These are phyloP conservation scores for Vanacampus margaritifer DNA, from an alignment of 2,113 vertebrate species.

Conservation along the genomic window DNA sequence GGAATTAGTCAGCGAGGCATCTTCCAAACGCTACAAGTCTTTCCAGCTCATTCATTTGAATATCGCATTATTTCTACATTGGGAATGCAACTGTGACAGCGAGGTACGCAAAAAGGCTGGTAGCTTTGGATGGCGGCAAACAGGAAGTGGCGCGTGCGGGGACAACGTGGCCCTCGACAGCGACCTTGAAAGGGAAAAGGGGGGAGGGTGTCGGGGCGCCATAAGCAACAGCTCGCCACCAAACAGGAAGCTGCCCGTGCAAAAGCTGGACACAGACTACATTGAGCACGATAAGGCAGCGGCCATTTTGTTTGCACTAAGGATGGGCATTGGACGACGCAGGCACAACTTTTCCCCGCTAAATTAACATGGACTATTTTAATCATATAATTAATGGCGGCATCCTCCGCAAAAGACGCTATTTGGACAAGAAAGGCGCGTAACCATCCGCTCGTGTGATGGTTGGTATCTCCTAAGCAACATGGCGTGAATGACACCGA, in stretches of 20 bases:
- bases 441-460: too few relatives aligned
- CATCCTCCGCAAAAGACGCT: too few relatives aligned
- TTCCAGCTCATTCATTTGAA: neutral
- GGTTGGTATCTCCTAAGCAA: too few relatives aligned
- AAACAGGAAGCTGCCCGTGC: constrained; percentile 23
- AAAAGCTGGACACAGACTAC: neutral
- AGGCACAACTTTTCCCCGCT: too few relatives aligned
- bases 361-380: too few relatives aligned
- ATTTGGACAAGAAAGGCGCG: too few relatives aligned
- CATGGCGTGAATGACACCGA: too few relatives aligned
- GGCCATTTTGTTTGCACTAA: constrained; percentile 9
- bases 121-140: constrained; percentile 33
- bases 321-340: neutral
- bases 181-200: neutral
- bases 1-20: constrained; percentile 36
- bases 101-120: constrained; percentile 22
- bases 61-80: too few relatives aligned
- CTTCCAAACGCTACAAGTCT: constrained; percentile 51
- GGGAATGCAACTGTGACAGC: too few relatives aligned
- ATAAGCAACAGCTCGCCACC: constrained; percentile 57
- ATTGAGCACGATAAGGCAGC: neutral
- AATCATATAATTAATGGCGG: too few relatives aligned
- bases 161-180: constrained; percentile 26
- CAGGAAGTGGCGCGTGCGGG: neutral
- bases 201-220: constrained; percentile 12